Conservation (phyloP, 2,113 vertebrate species). For the Alectura lathami region DNA sequence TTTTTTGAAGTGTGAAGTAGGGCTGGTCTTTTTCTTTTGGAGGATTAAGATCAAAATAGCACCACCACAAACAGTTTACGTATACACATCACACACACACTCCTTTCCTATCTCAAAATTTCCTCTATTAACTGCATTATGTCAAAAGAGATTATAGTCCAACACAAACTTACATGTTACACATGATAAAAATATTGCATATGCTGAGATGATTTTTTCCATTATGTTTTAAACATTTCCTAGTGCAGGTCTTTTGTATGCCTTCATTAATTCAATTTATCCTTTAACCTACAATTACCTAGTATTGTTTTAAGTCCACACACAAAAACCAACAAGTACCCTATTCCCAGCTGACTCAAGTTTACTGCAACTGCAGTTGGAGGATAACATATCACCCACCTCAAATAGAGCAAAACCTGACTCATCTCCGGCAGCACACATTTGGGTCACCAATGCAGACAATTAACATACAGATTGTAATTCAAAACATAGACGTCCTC, state of each 20-base stretch:
- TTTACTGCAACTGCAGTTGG: neutral
- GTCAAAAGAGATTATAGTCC: constrained; percentile 1
- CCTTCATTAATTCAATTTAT: neutral
- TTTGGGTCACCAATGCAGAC: neutral
- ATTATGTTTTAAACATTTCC: neutral
- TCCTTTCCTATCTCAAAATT: constrained; percentile 14
- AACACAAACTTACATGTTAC: neutral
- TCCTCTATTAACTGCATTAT: constrained; percentile 10
- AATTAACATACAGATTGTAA: neutral
- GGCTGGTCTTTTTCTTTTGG: neutral
- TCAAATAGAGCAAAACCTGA: fast-evolving
- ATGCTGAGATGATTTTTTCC: neutral
- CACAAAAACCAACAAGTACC: neutral
- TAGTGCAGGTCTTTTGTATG: neutral
- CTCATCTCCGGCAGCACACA: neutral
- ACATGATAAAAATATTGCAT: neutral
- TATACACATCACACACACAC: neutral
- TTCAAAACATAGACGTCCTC: neutral
- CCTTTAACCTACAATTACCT: neutral
- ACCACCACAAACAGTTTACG: neutral
- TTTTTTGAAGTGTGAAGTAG: neutral
- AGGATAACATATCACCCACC: neutral
- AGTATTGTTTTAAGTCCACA: neutral
- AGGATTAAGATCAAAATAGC: constrained; percentile 42
- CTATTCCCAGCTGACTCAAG: neutral